These are phyloP conservation scores for Melanotaenia boesemani DNA, from an alignment of 2,797 vertebrate genomes.

Conservation along the genomic window DNA sequence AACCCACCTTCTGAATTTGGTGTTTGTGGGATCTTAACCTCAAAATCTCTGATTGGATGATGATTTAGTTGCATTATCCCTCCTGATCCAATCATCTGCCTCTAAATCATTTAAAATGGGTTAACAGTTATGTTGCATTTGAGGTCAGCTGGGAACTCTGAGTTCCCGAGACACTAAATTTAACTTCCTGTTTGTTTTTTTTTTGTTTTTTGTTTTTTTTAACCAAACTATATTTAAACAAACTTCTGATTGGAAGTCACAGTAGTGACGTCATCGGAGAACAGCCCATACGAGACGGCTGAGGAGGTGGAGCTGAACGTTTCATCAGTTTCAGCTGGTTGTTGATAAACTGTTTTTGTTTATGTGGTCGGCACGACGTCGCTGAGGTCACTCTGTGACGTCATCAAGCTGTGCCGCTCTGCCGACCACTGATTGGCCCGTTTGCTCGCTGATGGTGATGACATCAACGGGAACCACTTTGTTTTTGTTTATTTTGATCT, in stretches of 20 bases:
- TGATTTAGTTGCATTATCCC: too few species aligned
- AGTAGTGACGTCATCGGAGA: not conserved
- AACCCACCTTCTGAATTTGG: too few species aligned
- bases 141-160: not conserved
- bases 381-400: not conserved
- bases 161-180: too few species aligned
- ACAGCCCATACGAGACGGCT: conserved; percentile 11
- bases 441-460: not conserved
- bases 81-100: too few species aligned
- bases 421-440: not conserved
- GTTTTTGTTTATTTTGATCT: not conserved
- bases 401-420: not conserved
- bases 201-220: too few species aligned
- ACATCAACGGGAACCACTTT: conserved; percentile 27
- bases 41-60: too few species aligned
- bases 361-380: not conserved
- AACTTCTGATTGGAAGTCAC: too few species aligned
- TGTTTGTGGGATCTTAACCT: too few species aligned
- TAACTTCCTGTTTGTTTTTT: too few species aligned
- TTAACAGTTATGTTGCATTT: not conserved
- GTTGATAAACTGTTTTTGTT: not conserved
- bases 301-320: conserved; percentile 6
- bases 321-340: conserved; percentile 33
- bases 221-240: too few species aligned
- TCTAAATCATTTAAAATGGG: too few species aligned